Base-by-base conservation (phyloP, 2,113 vertebrate genomes). In the Hydropotes inermis region DNA sequence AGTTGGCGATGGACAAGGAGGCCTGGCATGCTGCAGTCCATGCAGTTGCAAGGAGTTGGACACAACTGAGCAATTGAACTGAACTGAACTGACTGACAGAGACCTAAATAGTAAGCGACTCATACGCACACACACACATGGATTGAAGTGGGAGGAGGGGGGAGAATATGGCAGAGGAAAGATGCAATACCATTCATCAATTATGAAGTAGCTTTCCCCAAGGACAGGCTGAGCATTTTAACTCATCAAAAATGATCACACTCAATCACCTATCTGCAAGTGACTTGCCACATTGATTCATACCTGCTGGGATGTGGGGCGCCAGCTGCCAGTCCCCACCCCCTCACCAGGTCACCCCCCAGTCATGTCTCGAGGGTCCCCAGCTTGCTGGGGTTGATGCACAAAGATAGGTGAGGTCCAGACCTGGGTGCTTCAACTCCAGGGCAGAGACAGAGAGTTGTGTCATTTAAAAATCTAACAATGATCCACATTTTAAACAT, bases 31-130 rank as follows among this genome's bases (percentile, higher is more conserved):
- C n/a, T 70, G n/a, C 64, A n/a, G 8, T 67, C 64, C 64, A 70
- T 11, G 9, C 17, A 17, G n/a, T 70, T 36, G 64, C n/a, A 70
- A 70, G 64, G n/a, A 70, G 4, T 36, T 36, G 8, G 64, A 70
- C n/a, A 70, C 0, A 1, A 70, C n/a, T 70, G 64, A 70, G 33
- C n/a, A 36, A 36, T 5, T 70, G 64, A 70, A 70, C 64, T 70
- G 64, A 70, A 70, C 19, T 70, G 64, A 70, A 70, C 64, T 36
- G 33, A 67, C 64, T 36, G 64, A 43, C 58, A 89, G 87, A 82
- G 55, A 79, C 95, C 50, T 83, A 91, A 87, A 90, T 23, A 88
- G 87, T 47, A 83, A 90, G 94, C 60, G 55, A 97, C 64, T 92
- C 61, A 39, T 52, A 45, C 0, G 5, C 36, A 43, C 92, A 76